These are phyloP conservation scores for Globicephala melas DNA, from an alignment of 2,113 vertebrate genomes.

Conservation along the genomic window DNA sequence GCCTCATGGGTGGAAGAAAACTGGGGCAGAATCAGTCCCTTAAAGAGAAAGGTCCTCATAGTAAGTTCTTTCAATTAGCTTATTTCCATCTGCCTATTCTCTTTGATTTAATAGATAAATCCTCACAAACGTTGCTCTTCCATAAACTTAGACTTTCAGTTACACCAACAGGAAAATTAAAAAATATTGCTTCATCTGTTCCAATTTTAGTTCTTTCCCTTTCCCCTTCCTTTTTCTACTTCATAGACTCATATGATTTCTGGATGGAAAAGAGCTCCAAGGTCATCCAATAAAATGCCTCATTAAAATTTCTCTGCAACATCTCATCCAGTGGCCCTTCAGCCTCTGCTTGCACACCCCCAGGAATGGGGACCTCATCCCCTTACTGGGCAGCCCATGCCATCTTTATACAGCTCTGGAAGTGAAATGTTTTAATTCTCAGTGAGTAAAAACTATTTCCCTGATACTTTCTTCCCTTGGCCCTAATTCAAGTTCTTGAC, in stretches of 20 bases:
- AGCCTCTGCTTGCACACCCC: neutral
- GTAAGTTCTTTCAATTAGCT: neutral
- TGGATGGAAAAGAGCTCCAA: neutral
- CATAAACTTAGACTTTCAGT: slow-evolving; percentile 17
- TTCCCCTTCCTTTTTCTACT: neutral
- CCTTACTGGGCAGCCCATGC: neutral
- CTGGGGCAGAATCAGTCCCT: neutral
- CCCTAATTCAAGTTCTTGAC: slow-evolving; percentile 8
- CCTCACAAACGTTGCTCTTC: neutral
- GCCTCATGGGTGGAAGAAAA: neutral
- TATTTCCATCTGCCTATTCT: neutral
- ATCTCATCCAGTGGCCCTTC: neutral
- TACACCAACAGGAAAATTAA: slow-evolving; percentile 2
- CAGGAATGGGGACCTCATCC: neutral
- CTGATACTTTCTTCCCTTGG: neutral
- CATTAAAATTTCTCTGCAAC: neutral
- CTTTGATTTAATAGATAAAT: slow-evolving; percentile 36
- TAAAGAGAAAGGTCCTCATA: neutral
- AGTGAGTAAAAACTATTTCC: neutral
- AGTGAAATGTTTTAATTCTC: neutral
- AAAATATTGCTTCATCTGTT: neutral
- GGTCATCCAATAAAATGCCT: neutral
- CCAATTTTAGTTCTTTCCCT: neutral
- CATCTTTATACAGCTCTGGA: neutral
- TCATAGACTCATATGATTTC: neutral